phyloP scores from a whole-genome alignment of 2,113 vertebrate genomes.

The Aphelocoma coerulescens region DNA sequence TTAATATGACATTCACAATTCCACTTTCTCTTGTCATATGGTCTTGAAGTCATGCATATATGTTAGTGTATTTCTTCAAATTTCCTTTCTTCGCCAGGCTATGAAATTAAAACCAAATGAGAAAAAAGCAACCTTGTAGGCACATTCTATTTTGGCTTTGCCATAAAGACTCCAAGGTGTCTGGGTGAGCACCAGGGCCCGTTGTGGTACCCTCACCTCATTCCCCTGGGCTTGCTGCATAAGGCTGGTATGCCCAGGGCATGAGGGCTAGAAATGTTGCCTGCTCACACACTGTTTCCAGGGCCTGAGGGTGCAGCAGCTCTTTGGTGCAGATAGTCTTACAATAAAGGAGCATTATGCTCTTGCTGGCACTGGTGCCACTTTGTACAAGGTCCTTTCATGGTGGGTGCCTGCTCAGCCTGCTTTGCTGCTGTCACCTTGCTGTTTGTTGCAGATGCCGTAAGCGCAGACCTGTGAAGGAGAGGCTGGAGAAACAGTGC shows the following conservation, averaged over 20 bases:
- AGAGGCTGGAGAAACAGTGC: not conserved
- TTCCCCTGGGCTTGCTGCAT: not conserved
- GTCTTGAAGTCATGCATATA: not conserved
- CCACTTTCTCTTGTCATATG: not conserved
- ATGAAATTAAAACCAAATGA: not conserved
- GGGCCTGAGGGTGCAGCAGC: not conserved
- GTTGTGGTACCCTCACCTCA: not conserved
- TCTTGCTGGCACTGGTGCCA: not conserved
- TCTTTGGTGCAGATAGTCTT: not conserved
- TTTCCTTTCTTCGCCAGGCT: not conserved
- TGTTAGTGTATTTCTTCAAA: not conserved
- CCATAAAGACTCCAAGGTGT: not conserved
- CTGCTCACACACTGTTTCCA: not conserved
- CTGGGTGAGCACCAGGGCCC: rapidly evolving
- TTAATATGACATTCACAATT: not conserved
- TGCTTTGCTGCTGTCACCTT: not conserved
- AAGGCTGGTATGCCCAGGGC: not conserved
- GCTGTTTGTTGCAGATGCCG: not conserved
- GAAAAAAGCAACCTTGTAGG: not conserved
- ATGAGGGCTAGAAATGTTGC: not conserved
- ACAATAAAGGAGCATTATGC: not conserved
- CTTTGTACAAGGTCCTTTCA: not conserved
- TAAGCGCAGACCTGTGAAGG: not conserved
- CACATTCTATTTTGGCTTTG: rapidly evolving
- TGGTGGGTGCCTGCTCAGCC: not conserved